These are phyloP conservation scores for Echinometra lucunter DNA, from an alignment of 53 echinoderm and acorn worm species.

Conservation along the genomic window DNA sequence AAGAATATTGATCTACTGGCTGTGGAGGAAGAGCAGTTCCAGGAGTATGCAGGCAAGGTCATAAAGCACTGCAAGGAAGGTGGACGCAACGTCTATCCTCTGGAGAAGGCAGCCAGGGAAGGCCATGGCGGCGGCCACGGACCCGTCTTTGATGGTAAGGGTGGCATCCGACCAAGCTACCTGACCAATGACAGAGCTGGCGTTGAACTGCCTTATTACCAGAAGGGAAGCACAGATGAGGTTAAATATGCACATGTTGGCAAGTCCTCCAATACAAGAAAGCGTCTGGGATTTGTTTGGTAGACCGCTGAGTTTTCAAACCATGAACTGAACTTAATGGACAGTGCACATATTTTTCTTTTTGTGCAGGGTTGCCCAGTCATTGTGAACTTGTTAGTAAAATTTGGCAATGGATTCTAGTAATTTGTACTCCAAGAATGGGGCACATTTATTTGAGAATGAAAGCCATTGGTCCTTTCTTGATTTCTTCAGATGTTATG, in stretches of 20 bases:
- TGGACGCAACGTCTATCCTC: constrained; percentile 91
- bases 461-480: background rate
- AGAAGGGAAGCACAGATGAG: constrained; percentile 87
- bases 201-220: constrained; percentile 94
- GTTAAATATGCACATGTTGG: constrained; percentile 92
- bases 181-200: constrained; percentile 86
- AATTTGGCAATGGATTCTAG: background rate
- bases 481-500: background rate
- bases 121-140: constrained; percentile 96
- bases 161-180: constrained; percentile 95
- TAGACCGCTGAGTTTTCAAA: constrained; percentile 25
- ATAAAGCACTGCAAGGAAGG: constrained; percentile 92
- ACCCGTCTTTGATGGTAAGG: constrained; percentile 97
- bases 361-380: background rate
- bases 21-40: constrained; percentile 94
- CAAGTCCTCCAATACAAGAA: constrained; percentile 85
- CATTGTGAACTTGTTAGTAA: background rate
- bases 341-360: background rate
- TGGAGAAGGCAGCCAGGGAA: constrained; percentile 91
- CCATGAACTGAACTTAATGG: constrained; percentile 14
- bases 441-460: background rate
- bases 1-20: constrained; percentile 91
- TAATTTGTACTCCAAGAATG: background rate
- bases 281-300: constrained; percentile 96
- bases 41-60: constrained; percentile 92